Evolutionary conservation across 2,113 vertebrate genomes (phyloP).

Genomic region (Petromus typicus): DNA sequence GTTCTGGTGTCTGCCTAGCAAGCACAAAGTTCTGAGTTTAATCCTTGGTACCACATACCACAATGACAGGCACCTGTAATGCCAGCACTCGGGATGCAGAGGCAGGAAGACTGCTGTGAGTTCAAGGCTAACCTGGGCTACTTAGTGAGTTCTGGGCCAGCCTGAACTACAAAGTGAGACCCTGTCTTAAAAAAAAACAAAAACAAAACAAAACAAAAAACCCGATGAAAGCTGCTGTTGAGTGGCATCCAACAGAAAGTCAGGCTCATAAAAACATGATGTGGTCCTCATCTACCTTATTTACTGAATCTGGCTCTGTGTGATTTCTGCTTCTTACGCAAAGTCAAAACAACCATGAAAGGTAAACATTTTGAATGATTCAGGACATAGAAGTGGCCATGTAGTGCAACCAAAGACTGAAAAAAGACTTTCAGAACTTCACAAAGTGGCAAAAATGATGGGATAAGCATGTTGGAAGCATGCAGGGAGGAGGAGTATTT

Average conservation of each 20-base stretch:
- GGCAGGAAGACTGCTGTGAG: no score
- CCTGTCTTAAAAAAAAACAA: no score
- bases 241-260: background rate
- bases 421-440: background rate
- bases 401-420: background rate
- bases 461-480: background rate
- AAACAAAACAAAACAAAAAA: no score
- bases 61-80: no score
- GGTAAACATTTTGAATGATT: background rate
- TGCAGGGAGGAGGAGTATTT: background rate
- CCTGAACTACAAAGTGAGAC: no score
- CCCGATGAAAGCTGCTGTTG: background rate
- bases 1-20: no score
- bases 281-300: background rate
- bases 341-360: background rate
- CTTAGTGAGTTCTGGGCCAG: no score
- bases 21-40: no score
- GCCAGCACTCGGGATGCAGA: no score
- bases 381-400: background rate
- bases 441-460: background rate
- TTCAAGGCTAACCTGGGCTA: no score
- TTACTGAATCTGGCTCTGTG: background rate
- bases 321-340: background rate
- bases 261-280: background rate
- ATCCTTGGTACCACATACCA: no score